Base-by-base conservation (phyloP, 2,888 invertebrate species). In the Sympetrum striolatum region DNA sequence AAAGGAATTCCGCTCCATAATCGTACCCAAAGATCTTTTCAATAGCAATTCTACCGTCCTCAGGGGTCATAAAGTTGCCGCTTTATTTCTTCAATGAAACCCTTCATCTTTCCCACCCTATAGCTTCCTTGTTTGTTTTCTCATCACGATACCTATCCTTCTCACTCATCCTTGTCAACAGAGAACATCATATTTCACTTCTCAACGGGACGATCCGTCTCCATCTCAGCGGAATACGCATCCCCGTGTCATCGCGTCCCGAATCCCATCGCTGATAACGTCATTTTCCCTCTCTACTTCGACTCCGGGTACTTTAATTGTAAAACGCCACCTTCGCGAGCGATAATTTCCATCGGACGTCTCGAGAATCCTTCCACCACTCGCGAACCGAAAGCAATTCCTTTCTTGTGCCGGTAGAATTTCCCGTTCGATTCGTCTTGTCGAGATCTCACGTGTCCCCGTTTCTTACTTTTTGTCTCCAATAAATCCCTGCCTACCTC, bases 401-500 rank as follows among this genome's bases (percentile, higher is more conserved):
- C 53, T 53, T 18, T 53, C 53, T 53, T 53, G 18, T 53, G 2
- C 53, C 15, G 53, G 6, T 44, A 3, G 44, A n/a, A 31, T 81
- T 81, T 31, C 81, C 81, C 31, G 14, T 10, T 58, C 15, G 58
- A 25, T 18, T 37, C 58, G 14, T 35, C 22, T 37, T 58, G 18
- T 60, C 22, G n/a, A 86, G 14, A 12, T 44, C 10, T 8, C 10
- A 44, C 35, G 31, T 58, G 35, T 35, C 35, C 18, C n/a, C 82
- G 14, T 53, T 35, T 58, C n/a, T 35, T 58, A 58, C 35, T 86
- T 58, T 82, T 31, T 60, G 5, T n/a, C 64, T 60, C n/a, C 60
- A 35, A 86, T 86, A 86, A 86, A 86, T 86, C 86, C 86, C 60
- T 86, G 37, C 39, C 37, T 86, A 86, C 86, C 86, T 64, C 58